Conservation (phyloP, 2,113 vertebrate species). For the Nerophis lumbriciformis region DNA sequence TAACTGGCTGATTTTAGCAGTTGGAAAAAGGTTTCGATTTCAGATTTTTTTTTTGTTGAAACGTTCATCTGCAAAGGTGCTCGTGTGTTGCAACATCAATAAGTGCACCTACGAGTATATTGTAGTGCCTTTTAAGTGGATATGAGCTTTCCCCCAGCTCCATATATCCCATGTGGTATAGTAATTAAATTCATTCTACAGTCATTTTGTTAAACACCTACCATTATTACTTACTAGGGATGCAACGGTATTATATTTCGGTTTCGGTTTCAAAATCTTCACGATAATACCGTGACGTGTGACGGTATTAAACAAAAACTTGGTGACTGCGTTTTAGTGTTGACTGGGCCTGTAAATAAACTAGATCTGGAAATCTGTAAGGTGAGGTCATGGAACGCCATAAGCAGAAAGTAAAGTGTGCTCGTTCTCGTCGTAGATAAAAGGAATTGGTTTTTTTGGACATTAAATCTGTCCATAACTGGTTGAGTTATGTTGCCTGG, state of each 20-base stretch:
- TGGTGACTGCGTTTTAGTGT: slow-evolving; percentile 4
- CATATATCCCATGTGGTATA: slow-evolving; percentile 32
- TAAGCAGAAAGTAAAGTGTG: too few species aligned
- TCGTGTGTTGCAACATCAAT: neutral
- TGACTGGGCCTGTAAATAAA: too few species aligned
- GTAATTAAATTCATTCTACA: slow-evolving; percentile 46
- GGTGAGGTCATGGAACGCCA: too few species aligned
- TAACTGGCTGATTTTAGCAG: slow-evolving; percentile 31
- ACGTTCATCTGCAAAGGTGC: neutral
- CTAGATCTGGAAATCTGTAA: too few species aligned
- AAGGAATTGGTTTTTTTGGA: too few species aligned
- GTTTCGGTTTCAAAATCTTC: too few species aligned
- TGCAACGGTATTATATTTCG: too few species aligned
- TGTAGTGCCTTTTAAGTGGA: slow-evolving; percentile 7
- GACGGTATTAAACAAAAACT: neutral
- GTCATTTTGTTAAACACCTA: slow-evolving; percentile 45
- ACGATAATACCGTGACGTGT: too few species aligned
- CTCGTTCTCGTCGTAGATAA: too few species aligned
- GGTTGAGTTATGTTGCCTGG: too few species aligned
- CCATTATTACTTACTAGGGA: slow-evolving; percentile 12
- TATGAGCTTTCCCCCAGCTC: slow-evolving; percentile 9
- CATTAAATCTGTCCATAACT: too few species aligned
- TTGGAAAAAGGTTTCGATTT: slow-evolving; percentile 37
- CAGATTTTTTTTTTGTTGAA: neutral
- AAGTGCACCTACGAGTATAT: neutral